Evolutionary conservation across 2,888 invertebrate species (phyloP), one percentile per base, ranked within the genome.

Genomic region (Elysia crispata): DNA sequence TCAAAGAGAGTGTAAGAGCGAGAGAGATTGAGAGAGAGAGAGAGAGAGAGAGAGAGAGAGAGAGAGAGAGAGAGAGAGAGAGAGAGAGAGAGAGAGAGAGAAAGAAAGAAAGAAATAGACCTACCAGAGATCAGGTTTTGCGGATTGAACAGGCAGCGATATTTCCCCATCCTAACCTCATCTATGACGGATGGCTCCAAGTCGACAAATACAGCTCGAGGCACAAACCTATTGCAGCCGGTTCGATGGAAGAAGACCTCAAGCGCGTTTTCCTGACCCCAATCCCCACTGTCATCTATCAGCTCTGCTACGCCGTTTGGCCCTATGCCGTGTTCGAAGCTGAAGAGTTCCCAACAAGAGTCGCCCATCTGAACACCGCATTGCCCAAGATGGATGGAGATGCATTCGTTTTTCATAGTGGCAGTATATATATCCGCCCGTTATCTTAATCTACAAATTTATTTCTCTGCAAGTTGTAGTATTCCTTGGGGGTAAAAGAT

Each of bases 141-240:
- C 84, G 98, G 98, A 93, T 98, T 98, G 95, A 98, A 98, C 90
- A 98, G 95, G 93, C 97, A 97, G 85, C 97, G 95, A 94, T 98
- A 98, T 54, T 91, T 92, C 41, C 92, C 92, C n/a, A 92, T 92
- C 23, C 92, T 87, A 60, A 93, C 91, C 69, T 57, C 57, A 25
- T 31, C 73, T 11, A 50, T 54, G 3, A 57, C 30, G 50, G 73
- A 25, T 20, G 57, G 50, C 28, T 54, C 50, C 11, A 54, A 28
- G 25, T 73, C 73, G 15, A 50, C 76, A 54, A 80, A 80, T 49
- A 80, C 80, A 3, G 80, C 80, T 6, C 80, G 60, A 28, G 80
- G 80, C 23, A 80, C 76, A 50, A 76, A 76, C 25, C 76, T 80
- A 28, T 76, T 76, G 20, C 70, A 69, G 23, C 76, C 76, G n/a